Evolutionary conservation across 2,797 vertebrate species (phyloP).

Genomic region (Pteronotus mesoamericanus): DNA sequence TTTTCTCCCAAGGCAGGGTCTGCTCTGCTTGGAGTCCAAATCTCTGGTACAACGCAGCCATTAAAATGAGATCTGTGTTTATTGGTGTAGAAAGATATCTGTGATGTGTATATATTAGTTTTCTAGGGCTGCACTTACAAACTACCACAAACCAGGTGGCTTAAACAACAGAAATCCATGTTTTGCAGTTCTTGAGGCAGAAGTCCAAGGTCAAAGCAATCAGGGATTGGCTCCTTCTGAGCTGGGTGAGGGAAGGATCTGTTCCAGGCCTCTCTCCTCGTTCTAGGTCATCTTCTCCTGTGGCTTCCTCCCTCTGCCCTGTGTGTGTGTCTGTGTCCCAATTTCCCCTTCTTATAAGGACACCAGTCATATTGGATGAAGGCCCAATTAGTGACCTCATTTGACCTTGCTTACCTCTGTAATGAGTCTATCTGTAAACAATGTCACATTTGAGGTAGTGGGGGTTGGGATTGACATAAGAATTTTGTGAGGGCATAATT

Average conservation of each 20-base stretch:
- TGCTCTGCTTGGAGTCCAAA: neutral
- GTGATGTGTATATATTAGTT: accelerated
- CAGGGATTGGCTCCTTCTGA: neutral
- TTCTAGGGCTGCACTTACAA: neutral
- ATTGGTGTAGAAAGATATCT: neutral
- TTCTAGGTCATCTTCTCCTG: neutral
- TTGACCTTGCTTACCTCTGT: neutral
- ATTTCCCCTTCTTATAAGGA: neutral
- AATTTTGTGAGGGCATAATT: neutral
- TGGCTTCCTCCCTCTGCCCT: neutral
- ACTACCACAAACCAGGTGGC: neutral
- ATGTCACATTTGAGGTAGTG: neutral
- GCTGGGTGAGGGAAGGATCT: neutral
- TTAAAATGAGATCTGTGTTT: neutral
- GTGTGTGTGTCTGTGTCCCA: neutral
- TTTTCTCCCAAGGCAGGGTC: neutral
- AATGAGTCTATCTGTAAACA: neutral
- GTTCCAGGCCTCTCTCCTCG: neutral
- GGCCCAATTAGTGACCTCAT: neutral
- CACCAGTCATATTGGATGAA: neutral
- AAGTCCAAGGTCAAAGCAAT: neutral
- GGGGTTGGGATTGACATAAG: neutral
- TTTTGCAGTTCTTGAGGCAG: neutral
- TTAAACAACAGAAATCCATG: neutral
- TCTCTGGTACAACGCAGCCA: neutral